Conservation (phyloP, 1,140 invertebrate species). For the Heliconius eleuchia region DNA sequence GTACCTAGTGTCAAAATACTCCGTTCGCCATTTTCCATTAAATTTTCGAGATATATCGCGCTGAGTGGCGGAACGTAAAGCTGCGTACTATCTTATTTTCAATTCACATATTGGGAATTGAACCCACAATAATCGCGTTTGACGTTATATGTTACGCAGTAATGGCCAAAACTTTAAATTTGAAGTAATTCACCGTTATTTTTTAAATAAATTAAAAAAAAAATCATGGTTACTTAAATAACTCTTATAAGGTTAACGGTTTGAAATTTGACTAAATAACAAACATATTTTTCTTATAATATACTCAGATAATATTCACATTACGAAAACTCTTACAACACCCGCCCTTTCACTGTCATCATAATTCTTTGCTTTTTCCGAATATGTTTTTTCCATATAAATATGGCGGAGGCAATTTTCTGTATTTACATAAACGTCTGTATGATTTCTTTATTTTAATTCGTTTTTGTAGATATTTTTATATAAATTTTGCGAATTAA, state of each 20-base stretch:
- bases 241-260: neutral
- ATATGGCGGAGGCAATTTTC: neutral
- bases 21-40: no score
- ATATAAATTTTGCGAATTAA: neutral
- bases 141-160: no score
- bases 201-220: no score
- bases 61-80: no score
- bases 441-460: conserved; percentile 1
- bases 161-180: no score
- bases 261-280: neutral
- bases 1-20: no score
- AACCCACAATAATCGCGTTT: no score
- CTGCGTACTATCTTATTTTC: no score
- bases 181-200: no score
- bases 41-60: no score
- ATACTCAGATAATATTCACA: neutral
- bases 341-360: conserved; percentile 19
- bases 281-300: conserved; percentile 3
- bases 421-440: neutral
- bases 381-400: neutral
- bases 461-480: neutral
- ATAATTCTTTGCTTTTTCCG: conserved; percentile 13
- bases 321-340: neutral
- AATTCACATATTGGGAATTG: no score
- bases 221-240: neutral